Percentiles rank a stretch among this genome's conserved stretches.
phyloP scores from a whole-genome alignment of 2,888 invertebrate species.

The Pediacus dermestoides region DNA sequence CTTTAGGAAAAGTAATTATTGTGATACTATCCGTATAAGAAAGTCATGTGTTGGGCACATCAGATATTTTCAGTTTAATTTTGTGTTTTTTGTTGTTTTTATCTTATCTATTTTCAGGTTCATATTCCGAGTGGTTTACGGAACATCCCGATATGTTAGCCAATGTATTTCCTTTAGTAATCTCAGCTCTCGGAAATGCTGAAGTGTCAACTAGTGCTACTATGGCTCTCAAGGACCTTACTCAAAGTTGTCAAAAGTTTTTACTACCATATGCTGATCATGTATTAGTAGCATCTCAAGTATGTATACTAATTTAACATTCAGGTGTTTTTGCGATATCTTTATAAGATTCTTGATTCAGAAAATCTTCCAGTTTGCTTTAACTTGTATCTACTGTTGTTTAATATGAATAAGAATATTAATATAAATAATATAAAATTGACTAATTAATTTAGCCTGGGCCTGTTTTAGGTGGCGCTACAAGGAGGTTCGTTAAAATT shows the following conservation, averaged over 20 bases:
- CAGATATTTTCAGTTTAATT: too few relatives aligned
- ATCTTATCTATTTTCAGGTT: conserved; percentile 51
- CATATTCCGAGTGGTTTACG: conserved; percentile 83
- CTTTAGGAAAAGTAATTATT: too few relatives aligned
- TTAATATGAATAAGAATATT: too few relatives aligned
- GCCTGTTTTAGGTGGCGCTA: conserved; percentile 52
- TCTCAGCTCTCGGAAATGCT: conserved; percentile 61
- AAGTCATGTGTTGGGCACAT: too few relatives aligned
- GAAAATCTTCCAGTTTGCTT: conserved; percentile 3
- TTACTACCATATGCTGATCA: conserved; percentile 74
- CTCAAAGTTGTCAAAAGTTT: conserved; percentile 73
- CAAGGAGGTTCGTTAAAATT: conserved; percentile 58
- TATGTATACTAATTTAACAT: conserved; percentile 29
- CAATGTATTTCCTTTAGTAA: conserved; percentile 65
- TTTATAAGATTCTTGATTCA: neutral
- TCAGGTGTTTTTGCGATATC: neutral
- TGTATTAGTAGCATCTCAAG: conserved; percentile 68
- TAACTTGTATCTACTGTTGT: too few relatives aligned
- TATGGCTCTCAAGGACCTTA: conserved; percentile 83
- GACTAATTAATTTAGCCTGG: conserved; percentile 6
- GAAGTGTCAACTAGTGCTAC: conserved; percentile 77
- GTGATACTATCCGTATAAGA: too few relatives aligned
- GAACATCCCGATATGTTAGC: conserved; percentile 66
- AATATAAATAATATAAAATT: neutral
- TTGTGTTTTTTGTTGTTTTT: conserved; percentile 12